Percentiles rank a stretch among this genome's conserved stretches.
Evolutionary conservation across 2,888 invertebrate species (phyloP).

Genomic region (Dicycla oo): DNA sequence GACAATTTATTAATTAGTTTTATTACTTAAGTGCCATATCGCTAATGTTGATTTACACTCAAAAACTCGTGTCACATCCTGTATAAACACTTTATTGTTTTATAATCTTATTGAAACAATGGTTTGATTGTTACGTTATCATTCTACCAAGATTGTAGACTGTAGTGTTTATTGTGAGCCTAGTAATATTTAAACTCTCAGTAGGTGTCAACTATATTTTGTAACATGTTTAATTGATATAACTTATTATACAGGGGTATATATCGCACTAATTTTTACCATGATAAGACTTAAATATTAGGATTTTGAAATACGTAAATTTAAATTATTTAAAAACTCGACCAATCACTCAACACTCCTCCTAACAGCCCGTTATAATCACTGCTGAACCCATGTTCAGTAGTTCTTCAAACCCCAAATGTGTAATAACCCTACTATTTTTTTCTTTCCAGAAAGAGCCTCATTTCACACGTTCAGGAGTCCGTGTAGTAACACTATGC

Average conservation of each 20-base stretch:
- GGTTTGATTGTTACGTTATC: slow-evolving; percentile 2
- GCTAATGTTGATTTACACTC: neutral
- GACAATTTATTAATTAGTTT: too few species aligned
- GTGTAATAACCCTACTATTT: neutral
- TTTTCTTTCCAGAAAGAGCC: slow-evolving; percentile 74
- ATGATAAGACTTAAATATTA: too few species aligned
- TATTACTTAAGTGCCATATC: neutral
- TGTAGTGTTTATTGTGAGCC: neutral
- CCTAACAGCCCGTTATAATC: neutral
- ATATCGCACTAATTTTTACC: too few species aligned
- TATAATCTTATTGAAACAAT: slow-evolving; percentile 10
- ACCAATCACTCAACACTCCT: neutral
- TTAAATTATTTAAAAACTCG: too few species aligned
- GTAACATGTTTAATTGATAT: neutral
- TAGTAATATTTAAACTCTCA: neutral
- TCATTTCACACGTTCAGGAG: slow-evolving; percentile 75
- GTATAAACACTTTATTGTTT: neutral
- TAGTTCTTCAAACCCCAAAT: neutral
- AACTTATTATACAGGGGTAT: too few species aligned
- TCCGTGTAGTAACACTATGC: slow-evolving; percentile 82
- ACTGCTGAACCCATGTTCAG: neutral
- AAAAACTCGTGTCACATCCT: neutral
- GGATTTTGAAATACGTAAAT: too few species aligned
- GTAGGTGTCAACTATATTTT: neutral
- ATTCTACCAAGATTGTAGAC: neutral